Percentiles rank a stretch among this genome's conserved stretches.
Conservation (phyloP, 2,113 vertebrate genomes). For the sheep (Ovis aries) region DNA sequence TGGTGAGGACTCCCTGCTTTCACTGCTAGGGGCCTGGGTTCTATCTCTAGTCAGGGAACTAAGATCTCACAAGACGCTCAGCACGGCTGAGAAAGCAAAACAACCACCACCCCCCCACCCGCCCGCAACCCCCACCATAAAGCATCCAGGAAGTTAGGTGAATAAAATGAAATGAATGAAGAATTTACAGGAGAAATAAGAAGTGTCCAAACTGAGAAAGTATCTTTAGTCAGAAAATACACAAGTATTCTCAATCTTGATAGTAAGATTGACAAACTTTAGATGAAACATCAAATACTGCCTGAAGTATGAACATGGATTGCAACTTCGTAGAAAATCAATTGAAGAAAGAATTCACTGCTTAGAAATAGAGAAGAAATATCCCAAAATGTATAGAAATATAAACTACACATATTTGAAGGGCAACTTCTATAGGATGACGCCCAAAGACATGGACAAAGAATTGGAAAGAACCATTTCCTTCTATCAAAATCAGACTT, state of each 20-base stretch:
- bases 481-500: background rate
- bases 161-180: background rate
- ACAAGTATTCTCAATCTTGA: background rate
- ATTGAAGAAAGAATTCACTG: background rate
- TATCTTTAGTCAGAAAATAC: background rate
- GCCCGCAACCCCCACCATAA: background rate
- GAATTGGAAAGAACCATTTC: background rate
- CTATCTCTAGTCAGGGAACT: background rate
- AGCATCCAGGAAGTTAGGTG: background rate
- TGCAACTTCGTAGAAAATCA: too few relatives aligned
- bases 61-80: background rate
- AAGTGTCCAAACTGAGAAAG: background rate
- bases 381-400: background rate
- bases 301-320: background rate
- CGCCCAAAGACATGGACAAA: background rate
- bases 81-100: background rate
- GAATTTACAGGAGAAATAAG: background rate
- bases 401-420: background rate
- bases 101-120: background rate
- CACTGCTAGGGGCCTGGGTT: accelerated
- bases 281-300: background rate
- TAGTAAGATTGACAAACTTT: background rate
- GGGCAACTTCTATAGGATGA: background rate
- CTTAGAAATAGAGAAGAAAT: background rate
- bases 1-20: background rate